phyloP scores from a whole-genome alignment of 2,888 invertebrate species.

The Lochmaea capreae region DNA sequence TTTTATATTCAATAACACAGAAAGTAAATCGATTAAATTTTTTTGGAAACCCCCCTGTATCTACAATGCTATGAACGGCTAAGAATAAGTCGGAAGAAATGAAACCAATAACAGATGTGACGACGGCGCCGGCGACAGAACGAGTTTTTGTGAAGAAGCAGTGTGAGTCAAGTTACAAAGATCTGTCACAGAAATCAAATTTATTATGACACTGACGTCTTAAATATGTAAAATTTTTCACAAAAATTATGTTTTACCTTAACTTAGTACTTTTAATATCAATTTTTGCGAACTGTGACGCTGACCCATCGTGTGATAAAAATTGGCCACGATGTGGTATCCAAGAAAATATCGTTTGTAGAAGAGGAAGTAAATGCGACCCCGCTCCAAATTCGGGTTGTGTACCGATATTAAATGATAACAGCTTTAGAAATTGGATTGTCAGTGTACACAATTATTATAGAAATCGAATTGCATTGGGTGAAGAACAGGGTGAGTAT shows the following conservation, averaged over 20 bases:
- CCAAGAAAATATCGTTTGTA: conserved; percentile 6
- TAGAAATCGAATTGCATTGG: conserved; percentile 2
- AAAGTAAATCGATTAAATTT: no score
- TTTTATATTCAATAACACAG: no score
- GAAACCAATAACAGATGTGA: neutral
- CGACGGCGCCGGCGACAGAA: neutral
- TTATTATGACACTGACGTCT: neutral
- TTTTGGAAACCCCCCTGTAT: neutral
- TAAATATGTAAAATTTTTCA: neutral
- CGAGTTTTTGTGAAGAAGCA: neutral
- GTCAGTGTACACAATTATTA: neutral
- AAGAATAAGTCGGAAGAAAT: neutral
- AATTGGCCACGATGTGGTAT: neutral
- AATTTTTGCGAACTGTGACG: neutral
- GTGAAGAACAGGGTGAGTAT: neutral
- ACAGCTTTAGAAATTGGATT: conserved; percentile 4
- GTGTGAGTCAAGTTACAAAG: neutral
- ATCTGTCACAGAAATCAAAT: neutral
- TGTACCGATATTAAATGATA: neutral
- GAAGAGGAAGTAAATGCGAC: neutral
- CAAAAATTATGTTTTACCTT: neutral
- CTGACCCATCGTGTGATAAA: neutral
- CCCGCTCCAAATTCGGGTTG: neutral
- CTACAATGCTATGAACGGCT: neutral
- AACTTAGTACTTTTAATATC: neutral